Conservation (phyloP, 2,888 invertebrate genomes). For the Drosophila mercatorum region DNA sequence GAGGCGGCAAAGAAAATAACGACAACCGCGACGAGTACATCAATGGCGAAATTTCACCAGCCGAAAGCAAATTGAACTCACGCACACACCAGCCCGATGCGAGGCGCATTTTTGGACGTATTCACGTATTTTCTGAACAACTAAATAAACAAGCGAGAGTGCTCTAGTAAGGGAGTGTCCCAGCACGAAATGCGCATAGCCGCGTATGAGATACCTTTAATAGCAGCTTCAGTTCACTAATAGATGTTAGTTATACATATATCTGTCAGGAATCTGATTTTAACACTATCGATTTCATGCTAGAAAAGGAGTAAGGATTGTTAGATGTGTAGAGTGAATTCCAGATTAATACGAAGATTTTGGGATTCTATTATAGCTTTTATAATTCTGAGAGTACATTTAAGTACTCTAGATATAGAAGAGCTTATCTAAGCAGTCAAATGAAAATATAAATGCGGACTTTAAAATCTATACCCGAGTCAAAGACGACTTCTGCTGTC, state of each 20-base stretch:
- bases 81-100: not conserved
- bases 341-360: no score
- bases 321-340: no score
- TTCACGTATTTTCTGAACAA: slow-evolving; percentile 58
- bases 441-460: not conserved
- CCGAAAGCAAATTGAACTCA: slow-evolving; percentile 31
- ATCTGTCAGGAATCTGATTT: not conserved
- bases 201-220: not conserved
- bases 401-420: not conserved
- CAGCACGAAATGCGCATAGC: no score
- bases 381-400: not conserved
- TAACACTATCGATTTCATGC: not conserved
- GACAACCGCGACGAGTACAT: slow-evolving; percentile 28
- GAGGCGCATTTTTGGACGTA: slow-evolving; percentile 23
- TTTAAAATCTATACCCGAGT: not conserved
- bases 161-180: slow-evolving; percentile 3
- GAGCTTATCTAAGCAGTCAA: not conserved
- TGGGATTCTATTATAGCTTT: no score
- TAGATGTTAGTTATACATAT: not conserved
- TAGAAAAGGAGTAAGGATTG: not conserved
- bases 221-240: not conserved
- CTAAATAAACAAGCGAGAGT: not conserved
- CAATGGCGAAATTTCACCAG: slow-evolving; percentile 68
- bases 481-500: not conserved
- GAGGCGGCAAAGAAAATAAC: slow-evolving; percentile 38